Evolutionary conservation across 2,113 vertebrate species (phyloP), one percentile per base, ranked within the genome.

Genomic region (Cyanoderma ruficeps): DNA sequence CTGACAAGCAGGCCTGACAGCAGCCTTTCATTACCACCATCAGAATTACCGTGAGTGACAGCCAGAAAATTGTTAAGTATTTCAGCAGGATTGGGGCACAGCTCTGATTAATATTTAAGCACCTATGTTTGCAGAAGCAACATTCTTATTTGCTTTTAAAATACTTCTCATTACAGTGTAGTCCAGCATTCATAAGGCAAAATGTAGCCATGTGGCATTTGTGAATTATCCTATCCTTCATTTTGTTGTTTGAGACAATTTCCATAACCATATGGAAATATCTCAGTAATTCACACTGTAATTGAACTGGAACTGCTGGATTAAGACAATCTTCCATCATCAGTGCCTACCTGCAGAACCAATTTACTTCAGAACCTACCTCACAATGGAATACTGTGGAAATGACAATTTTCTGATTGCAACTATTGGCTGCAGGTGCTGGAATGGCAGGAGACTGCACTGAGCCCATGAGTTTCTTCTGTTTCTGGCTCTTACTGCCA

Each of bases 31-130:
- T 87, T 85, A 83, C 28, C 50, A 53, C 52, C 63, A 47, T 94
- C 95, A 97, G 65, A 95, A 83, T 82, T 60, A 55, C 30, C 67
- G 27, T 70, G 91, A 97, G 50, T 70, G 82, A 95, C 92, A 96
- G 87, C 55, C 89, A 75, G 65, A 82, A 97, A 96, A 92, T 72
- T 31, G 10, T 71, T 80, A 89, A 68, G n/a, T 75, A 69, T 89
- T 96, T 96, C 91, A 35, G 6, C 56, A 90, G 82, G 50, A 90
- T 49, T 67, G 20, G 15, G 17, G 70, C 35, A 94, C 72, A 90
- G 25, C 60, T 91, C 87, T 77, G 94, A 97, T 97, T 96, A 95
- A 96, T 93, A 95, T 93, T 86, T 94, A 95, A 88, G 68, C n/a
- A 42, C 33, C 76, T 63, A 8, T 61, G 53, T 96, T 89, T 95